Evolutionary conservation across 2,113 vertebrate genomes (phyloP).

Genomic region (Siniperca knerii): DNA sequence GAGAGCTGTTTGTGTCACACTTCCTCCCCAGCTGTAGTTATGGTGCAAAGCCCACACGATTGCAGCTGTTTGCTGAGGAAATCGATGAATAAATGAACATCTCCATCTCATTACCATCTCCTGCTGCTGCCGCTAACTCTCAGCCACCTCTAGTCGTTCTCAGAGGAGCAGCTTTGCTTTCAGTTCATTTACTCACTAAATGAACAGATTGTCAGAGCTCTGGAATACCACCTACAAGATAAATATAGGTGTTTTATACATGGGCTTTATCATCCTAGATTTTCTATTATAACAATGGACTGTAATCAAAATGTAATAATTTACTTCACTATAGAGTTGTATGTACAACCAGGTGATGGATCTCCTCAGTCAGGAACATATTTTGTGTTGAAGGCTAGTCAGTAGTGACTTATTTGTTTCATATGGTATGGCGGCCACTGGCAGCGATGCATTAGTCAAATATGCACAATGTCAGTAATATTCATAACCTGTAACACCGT

Average conservation of each 20-base stretch:
- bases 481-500: background rate
- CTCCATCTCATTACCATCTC: conserved; percentile 45
- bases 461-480: background rate
- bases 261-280: background rate
- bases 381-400: background rate
- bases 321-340: background rate
- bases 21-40: conserved; percentile 19
- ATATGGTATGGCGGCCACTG: no score
- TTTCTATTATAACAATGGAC: background rate
- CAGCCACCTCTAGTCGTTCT: conserved; percentile 48
- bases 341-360: no score
- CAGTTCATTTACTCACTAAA: conserved; percentile 49
- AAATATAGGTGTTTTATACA: background rate
- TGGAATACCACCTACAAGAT: background rate
- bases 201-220: conserved; percentile 30
- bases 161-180: conserved; percentile 48
- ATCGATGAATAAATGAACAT: conserved; percentile 67
- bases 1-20: conserved; percentile 2
- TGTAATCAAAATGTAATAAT: background rate
- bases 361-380: background rate
- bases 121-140: conserved; percentile 35
- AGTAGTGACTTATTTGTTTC: background rate
- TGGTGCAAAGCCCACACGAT: conserved; percentile 22
- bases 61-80: conserved; percentile 57
- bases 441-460: background rate